Conservation (phyloP, 2,797 vertebrate genomes). For the Malacoraja senta region DNA sequence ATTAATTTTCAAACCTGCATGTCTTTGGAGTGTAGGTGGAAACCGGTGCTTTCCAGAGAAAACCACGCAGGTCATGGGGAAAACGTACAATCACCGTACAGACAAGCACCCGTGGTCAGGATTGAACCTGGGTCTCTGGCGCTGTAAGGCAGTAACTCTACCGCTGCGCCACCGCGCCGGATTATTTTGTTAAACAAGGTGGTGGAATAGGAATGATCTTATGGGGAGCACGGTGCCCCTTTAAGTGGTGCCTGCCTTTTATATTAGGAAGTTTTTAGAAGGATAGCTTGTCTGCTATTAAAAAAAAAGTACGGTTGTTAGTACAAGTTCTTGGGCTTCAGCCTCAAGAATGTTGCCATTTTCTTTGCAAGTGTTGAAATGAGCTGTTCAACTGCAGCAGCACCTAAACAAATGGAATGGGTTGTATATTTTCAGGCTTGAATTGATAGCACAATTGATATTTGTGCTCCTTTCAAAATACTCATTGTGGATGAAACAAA, state of each 20-base stretch:
- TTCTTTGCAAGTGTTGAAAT: background rate
- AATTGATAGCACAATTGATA: conserved; percentile 28
- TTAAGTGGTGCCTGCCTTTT: conserved; percentile 11
- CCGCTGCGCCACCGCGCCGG: too few relatives aligned
- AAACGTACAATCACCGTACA: too few relatives aligned
- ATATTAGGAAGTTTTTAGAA: background rate
- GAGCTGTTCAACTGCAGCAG: background rate
- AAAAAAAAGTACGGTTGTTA: background rate
- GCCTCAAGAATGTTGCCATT: background rate
- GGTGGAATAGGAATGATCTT: background rate
- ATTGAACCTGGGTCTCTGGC: too few relatives aligned
- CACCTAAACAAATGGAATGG: background rate
- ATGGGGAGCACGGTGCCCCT: background rate
- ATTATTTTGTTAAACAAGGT: too few relatives aligned
- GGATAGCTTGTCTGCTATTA: too few relatives aligned
- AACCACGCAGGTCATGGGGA: too few relatives aligned
- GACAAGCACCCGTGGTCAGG: too few relatives aligned
- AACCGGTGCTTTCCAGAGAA: too few relatives aligned
- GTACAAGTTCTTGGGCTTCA: background rate
- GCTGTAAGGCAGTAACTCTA: too few relatives aligned
- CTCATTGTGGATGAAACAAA: conserved; percentile 3
- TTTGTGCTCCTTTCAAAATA: background rate
- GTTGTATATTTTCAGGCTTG: background rate
- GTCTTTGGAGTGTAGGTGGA: too few relatives aligned
- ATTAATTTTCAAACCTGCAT: too few relatives aligned